These are phyloP conservation scores for Diorhabda elongata DNA, from an alignment of 1,140 invertebrate genomes.

Conservation along the genomic window DNA sequence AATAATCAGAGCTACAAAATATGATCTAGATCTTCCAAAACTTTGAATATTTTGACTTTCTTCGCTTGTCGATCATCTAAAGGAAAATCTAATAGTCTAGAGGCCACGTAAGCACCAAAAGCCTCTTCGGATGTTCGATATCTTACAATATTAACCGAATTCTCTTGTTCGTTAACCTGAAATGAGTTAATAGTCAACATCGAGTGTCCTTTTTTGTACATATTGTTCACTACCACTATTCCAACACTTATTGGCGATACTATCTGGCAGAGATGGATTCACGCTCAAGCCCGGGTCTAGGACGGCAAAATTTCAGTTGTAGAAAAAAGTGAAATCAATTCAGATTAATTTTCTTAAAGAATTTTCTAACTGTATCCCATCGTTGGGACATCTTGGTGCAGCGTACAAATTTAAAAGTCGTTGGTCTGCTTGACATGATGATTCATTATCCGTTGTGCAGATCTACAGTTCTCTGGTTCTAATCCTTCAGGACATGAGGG, in stretches of 20 bases:
- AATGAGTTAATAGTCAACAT: not conserved
- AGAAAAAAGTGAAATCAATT: not conserved
- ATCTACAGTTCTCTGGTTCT: no score
- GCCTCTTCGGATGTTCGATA: slow-evolving; percentile 12
- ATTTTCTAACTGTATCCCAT: no score
- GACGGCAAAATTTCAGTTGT: not conserved
- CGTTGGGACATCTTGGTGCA: no score
- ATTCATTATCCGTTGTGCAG: no score
- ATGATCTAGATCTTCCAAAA: not conserved
- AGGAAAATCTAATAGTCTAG: slow-evolving; percentile 4
- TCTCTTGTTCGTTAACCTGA: not conserved
- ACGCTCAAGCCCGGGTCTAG: not conserved
- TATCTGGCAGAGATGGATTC: not conserved
- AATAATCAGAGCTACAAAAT: no score
- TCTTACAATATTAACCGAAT: not conserved
- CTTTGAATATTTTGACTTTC: slow-evolving; percentile 9
- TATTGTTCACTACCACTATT: not conserved
- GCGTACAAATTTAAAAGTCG: no score
- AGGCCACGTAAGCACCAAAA: slow-evolving; percentile 6
- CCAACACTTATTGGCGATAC: not conserved
- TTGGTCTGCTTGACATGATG: no score
- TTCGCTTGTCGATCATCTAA: slow-evolving; percentile 3
- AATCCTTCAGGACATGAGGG: no score
- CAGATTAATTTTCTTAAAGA: no score
- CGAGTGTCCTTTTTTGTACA: not conserved